Evolutionary conservation across 2,113 vertebrate genomes (phyloP).

Genomic region (Bubo blakistoni): DNA sequence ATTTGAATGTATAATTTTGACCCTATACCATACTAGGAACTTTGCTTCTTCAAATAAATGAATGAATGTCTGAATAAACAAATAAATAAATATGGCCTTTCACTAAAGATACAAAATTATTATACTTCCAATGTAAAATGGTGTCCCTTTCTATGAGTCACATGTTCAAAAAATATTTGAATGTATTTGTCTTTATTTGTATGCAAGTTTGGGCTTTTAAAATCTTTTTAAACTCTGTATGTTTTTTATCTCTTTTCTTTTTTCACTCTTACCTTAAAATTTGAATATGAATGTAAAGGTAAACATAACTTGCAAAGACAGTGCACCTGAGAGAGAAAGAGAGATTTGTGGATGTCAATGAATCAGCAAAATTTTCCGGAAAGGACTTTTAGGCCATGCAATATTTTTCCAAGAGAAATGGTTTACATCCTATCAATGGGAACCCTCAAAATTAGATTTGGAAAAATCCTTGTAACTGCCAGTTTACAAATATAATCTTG

Average conservation of each 20-base stretch:
- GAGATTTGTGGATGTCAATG: background rate
- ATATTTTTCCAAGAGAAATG: background rate
- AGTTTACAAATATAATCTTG: background rate
- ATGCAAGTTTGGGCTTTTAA: background rate
- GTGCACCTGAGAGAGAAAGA: background rate
- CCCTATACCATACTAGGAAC: background rate
- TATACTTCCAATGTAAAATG: background rate
- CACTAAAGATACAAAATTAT: background rate
- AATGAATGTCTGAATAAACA: background rate
- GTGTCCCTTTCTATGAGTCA: background rate
- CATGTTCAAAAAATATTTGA: fast-evolving
- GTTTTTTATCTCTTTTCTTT: background rate
- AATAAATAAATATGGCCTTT: background rate
- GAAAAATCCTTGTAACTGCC: background rate
- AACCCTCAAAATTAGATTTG: background rate
- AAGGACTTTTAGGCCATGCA: background rate
- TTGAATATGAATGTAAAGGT: background rate
- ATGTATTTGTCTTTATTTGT: background rate
- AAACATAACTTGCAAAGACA: background rate
- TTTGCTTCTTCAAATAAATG: background rate
- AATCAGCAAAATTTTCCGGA: background rate
- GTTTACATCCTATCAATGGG: background rate
- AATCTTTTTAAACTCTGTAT: background rate
- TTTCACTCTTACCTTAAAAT: background rate
- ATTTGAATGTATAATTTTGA: background rate